Conservation (phyloP, 2,113 vertebrate genomes). For the Bubalus kerabau region DNA sequence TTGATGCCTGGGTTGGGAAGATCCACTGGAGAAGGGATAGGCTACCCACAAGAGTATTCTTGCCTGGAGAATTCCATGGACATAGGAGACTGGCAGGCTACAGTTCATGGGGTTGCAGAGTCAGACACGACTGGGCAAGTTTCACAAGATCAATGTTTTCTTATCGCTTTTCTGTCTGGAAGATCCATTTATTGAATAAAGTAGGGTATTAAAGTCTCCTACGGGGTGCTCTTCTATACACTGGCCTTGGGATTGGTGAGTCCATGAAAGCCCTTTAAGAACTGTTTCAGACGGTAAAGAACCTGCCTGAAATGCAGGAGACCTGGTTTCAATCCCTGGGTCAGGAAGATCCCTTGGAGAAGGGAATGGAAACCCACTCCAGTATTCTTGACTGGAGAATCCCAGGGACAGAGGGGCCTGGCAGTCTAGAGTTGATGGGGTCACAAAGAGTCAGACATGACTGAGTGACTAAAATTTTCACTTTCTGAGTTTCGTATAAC, state of each 20-base stretch:
- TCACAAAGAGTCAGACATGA: background rate
- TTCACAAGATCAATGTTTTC: background rate
- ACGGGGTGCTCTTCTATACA: background rate
- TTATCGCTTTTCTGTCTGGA: background rate
- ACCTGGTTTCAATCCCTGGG: background rate
- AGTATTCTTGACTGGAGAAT: background rate
- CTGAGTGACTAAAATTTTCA: background rate
- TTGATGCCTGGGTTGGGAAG: background rate
- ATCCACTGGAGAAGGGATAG: background rate
- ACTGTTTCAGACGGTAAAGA: background rate
- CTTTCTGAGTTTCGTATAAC: background rate
- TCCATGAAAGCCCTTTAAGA: background rate
- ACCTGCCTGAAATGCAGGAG: background rate
- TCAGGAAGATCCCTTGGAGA: background rate
- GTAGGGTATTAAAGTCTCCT: background rate
- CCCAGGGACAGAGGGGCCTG: background rate
- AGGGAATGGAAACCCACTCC: background rate
- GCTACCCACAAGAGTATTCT: background rate
- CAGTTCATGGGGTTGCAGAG: background rate
- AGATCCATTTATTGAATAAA: background rate
- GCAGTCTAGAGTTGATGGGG: background rate
- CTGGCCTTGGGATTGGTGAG: background rate
- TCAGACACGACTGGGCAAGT: background rate
- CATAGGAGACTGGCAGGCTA: background rate
- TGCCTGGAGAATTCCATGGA: background rate